These are phyloP conservation scores for Callospermophilus lateralis DNA, from an alignment of 2,113 vertebrate species.

Conservation along the genomic window DNA sequence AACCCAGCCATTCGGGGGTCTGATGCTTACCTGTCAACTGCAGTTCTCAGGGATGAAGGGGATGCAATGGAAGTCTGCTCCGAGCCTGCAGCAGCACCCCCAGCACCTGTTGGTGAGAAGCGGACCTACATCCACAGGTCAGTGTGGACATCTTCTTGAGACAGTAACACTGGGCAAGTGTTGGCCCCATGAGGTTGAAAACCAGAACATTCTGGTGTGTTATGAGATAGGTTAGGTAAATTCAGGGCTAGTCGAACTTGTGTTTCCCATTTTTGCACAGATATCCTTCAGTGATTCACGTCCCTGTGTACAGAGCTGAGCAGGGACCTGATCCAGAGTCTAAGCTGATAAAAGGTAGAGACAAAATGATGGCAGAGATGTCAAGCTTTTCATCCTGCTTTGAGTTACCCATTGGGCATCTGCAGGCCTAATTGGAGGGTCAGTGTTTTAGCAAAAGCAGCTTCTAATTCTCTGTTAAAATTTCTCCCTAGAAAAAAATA, in stretches of 20 bases:
- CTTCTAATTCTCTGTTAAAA: neutral
- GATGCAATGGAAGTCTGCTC: slow-evolving; percentile 72
- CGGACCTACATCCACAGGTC: slow-evolving; percentile 62
- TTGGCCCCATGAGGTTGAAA: neutral
- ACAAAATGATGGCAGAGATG: too few relatives aligned
- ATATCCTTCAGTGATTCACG: too few relatives aligned
- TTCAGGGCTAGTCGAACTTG: too few relatives aligned
- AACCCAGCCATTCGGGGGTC: neutral
- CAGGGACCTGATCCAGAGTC: too few relatives aligned
- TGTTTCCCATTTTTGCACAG: too few relatives aligned
- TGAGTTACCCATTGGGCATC: neutral
- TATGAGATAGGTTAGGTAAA: neutral
- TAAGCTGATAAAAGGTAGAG: too few relatives aligned
- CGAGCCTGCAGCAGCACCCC: fast-evolving
- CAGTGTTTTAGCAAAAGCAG: neutral
- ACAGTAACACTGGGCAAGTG: fast-evolving
- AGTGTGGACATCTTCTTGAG: neutral
- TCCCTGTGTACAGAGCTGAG: too few relatives aligned
- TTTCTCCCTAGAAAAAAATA: neutral
- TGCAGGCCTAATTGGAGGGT: neutral
- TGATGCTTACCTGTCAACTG: fast-evolving
- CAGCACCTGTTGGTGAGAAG: neutral
- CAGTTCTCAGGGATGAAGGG: neutral
- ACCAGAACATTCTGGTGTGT: fast-evolving
- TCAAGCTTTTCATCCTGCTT: too few relatives aligned